Evolutionary conservation across 2,888 invertebrate genomes (phyloP).

Genomic region (Nephrotoma flavescens): DNA sequence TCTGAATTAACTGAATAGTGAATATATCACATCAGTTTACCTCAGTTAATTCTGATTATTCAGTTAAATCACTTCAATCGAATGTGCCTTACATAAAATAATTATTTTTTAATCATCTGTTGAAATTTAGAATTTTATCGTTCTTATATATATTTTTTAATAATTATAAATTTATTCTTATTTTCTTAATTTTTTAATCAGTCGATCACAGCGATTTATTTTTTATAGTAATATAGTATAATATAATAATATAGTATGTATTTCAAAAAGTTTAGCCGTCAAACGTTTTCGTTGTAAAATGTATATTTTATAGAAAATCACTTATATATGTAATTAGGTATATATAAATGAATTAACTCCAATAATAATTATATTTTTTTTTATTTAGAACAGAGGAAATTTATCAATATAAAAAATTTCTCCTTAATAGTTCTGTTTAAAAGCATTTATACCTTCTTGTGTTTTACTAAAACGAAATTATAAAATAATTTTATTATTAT

Average conservation of each 20-base stretch:
- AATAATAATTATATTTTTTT: background rate
- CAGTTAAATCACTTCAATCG: too few relatives aligned
- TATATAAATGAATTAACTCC: background rate
- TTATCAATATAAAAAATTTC: background rate
- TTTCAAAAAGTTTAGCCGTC: background rate
- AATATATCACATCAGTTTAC: too few relatives aligned
- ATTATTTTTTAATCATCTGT: background rate
- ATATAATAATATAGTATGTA: too few relatives aligned
- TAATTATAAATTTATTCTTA: background rate
- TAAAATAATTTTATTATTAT: background rate
- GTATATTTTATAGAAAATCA: background rate
- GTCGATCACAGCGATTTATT: background rate
- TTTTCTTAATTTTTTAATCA: background rate
- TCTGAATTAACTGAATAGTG: too few relatives aligned
- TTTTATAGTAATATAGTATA: background rate
- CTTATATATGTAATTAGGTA: too few relatives aligned
- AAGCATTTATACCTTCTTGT: background rate
- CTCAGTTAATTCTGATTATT: too few relatives aligned
- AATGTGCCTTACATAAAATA: too few relatives aligned
- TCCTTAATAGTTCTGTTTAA: background rate
- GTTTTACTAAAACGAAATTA: background rate
- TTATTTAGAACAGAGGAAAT: background rate
- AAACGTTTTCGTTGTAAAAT: background rate
- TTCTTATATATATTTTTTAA: background rate
- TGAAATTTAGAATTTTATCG: background rate